Base-by-base conservation (phyloP, 2,888 invertebrate genomes). In the Zaprionus lineosus region DNA sequence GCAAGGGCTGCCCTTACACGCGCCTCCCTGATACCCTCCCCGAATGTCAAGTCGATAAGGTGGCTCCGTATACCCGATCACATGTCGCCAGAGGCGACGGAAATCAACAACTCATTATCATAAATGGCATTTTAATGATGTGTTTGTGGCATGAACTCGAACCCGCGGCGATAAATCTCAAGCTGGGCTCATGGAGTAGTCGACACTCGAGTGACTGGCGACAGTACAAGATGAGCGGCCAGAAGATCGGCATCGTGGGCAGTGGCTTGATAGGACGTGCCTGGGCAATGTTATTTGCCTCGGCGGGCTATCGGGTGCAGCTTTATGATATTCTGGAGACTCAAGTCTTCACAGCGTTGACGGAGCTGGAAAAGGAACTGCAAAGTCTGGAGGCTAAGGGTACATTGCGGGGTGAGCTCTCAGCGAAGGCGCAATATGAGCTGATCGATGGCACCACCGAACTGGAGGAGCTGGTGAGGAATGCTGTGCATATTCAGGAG, bases 261-360 rank as follows among this genome's bases (percentile, higher is more conserved):
- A 98, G 98, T 89, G 99, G 99, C 5, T 91, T 98, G 47, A 98
- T 99, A 76, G 99, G 98, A 1, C 93, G 97, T 48, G 98, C 98
- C 87, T 99, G 98, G 97, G 95, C 98, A 0, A 97, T 98, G 97
- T 91, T 98, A 18, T 99, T 98, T 89, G 97, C 97, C 0, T 93
- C 96, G 5, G 96, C 94, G 1, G 98, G 98, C 2, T 98, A 98
- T 90, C 92, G 94, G 82, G 98, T 98, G n/a, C 92, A 92, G 18
- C 91, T 99, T 44, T 98, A 94, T 88, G 99, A 99, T 86, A 94
- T 96, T 43, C 91, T 95, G 29, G 92, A 93, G 1, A 92, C 94
- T 59, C 96, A 96, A 90, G 92, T 97, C 9, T 90, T 92, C 2
- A 91, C 92, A 21, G 97, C 97, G 0, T 90, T 97, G 2, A 91